Conservation (phyloP, 2,888 invertebrate genomes). For the Crocallis elinguaria region DNA sequence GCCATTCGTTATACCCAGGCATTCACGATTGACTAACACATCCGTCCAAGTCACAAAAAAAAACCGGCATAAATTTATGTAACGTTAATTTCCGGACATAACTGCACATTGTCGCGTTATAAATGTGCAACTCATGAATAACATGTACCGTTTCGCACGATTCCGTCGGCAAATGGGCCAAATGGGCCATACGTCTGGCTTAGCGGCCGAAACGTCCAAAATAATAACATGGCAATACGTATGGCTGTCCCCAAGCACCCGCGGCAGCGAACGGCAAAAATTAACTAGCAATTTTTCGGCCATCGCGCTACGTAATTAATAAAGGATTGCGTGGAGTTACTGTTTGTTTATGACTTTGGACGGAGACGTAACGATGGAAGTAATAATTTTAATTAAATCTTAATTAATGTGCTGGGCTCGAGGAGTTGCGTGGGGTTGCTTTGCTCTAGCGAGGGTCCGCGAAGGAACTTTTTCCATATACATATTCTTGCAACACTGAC, state of each 20-base stretch:
- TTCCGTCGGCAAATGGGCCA: constrained; percentile 75
- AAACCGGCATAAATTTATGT: constrained; percentile 43
- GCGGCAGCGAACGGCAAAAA: constrained; percentile 28
- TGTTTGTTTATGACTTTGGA: constrained; percentile 14
- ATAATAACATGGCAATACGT: constrained; percentile 77
- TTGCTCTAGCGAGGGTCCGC: no score
- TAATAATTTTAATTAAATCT: background rate
- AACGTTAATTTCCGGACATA: constrained; percentile 61
- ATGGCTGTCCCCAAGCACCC: constrained; percentile 39
- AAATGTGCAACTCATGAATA: constrained; percentile 72
- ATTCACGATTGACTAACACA: constrained; percentile 24
- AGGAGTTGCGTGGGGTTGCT: no score
- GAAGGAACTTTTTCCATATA: background rate
- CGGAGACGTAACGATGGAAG: background rate
- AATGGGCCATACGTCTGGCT: constrained; percentile 80
- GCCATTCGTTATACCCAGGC: constrained; percentile 15
- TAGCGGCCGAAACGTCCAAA: constrained; percentile 76
- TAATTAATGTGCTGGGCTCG: background rate
- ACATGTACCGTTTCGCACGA: constrained; percentile 68
- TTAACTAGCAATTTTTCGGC: constrained; percentile 34
- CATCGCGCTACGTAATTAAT: constrained; percentile 25
- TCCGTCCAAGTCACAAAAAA: constrained; percentile 31
- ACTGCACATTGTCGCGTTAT: constrained; percentile 66
- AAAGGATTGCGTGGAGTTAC: constrained; percentile 12
- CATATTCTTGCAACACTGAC: background rate